These are phyloP conservation scores for Cantharis nigra DNA, from an alignment of 2,888 invertebrate genomes.

Conservation along the genomic window DNA sequence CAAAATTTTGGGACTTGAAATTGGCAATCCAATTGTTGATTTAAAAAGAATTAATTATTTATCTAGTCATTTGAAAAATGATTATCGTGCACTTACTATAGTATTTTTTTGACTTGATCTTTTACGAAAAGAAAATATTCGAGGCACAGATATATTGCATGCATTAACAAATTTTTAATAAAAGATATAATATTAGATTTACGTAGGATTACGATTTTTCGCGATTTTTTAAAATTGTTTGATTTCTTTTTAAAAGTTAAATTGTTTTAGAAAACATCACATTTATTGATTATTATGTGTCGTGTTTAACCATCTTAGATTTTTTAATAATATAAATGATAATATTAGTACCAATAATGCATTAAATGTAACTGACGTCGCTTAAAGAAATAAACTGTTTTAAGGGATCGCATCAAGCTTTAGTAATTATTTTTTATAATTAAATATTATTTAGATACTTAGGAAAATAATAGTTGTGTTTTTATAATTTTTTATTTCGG, in stretches of 20 bases:
- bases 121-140: constrained; percentile 5
- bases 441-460: constrained; percentile 37
- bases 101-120: neutral
- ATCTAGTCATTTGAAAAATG: neutral
- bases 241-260: constrained; percentile 13
- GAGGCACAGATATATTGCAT: constrained; percentile 40
- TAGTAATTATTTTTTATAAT: constrained; percentile 29
- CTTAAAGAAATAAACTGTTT: constrained; percentile 34
- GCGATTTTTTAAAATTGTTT: constrained; percentile 34
- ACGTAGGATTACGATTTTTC: constrained; percentile 25
- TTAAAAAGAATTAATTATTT: neutral
- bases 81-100: neutral
- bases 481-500: constrained; percentile 26
- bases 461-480: constrained; percentile 36
- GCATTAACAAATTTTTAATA: constrained; percentile 49
- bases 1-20: neutral
- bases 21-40: neutral
- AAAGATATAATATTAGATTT: constrained; percentile 41
- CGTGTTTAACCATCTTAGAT: constrained; percentile 26
- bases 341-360: constrained; percentile 19
- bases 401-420: constrained; percentile 35
- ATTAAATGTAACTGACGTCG: constrained; percentile 21
- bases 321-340: constrained; percentile 13
- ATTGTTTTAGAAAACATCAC: constrained; percentile 24
- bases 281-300: constrained; percentile 25